Percentiles rank a stretch among this genome's conserved stretches.
Conservation (phyloP, 2,797 vertebrate species). For the Sylvia borin region DNA sequence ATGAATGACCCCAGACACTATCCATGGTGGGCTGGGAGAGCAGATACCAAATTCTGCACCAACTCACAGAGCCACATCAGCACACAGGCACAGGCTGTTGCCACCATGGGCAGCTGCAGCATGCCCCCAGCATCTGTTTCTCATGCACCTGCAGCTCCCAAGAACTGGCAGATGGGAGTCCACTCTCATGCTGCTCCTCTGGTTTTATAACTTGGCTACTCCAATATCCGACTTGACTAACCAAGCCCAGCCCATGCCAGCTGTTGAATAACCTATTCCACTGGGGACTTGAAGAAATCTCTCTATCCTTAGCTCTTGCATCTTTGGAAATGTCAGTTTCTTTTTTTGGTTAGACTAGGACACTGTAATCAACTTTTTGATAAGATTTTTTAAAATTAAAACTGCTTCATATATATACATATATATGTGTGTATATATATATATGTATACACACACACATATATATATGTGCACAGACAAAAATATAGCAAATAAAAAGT, state of each 20-base stretch:
- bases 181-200: not conserved
- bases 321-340: not conserved
- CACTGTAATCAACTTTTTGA: not conserved
- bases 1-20: rapidly evolving
- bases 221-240: rapidly evolving
- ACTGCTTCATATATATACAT: not conserved
- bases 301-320: not conserved
- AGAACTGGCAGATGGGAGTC: not conserved
- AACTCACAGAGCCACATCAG: not conserved
- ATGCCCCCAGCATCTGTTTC: not conserved
- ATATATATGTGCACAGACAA: not conserved
- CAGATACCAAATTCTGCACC: not conserved
- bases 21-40: not conserved
- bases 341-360: not conserved
- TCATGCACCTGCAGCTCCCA: rapidly evolving
- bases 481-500: not conserved
- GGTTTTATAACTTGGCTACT: not conserved
- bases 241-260: not conserved
- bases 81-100: rapidly evolving
- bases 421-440: not conserved
- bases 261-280: not conserved
- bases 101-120: rapidly evolving
- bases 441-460: too few species aligned
- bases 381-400: not conserved
- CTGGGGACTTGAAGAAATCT: not conserved